These are phyloP conservation scores for Timandra comae DNA, from an alignment of 2,888 invertebrate genomes.

Conservation along the genomic window DNA sequence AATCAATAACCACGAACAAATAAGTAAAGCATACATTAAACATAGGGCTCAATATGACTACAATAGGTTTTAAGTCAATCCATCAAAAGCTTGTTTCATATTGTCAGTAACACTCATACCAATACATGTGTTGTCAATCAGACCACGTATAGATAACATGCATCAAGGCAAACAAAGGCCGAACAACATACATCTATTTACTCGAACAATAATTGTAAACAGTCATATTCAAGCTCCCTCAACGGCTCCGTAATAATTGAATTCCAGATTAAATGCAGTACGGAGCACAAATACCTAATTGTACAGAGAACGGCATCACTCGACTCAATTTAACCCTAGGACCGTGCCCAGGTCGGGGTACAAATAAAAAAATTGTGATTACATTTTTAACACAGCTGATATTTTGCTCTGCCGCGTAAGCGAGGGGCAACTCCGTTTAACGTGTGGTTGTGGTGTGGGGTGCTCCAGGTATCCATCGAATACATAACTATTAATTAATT, in stretches of 20 bases:
- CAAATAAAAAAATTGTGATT: no score
- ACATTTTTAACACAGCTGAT: no score
- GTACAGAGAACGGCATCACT: no score
- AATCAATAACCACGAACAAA: no score
- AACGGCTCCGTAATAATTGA: conserved; percentile 3
- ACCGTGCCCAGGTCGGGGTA: no score
- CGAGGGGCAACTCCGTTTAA: no score
- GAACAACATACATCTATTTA: background rate
- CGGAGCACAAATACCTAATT: background rate
- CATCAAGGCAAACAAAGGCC: conserved; percentile 4
- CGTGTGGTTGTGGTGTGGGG: no score
- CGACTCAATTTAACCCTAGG: no score
- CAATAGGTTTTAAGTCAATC: conserved; percentile 48
- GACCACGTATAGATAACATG: conserved; percentile 4
- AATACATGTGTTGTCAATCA: conserved; percentile 3
- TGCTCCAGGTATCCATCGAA: no score
- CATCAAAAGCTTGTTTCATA: conserved; percentile 33
- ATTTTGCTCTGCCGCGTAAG: no score
- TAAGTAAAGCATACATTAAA: conserved; percentile 1
- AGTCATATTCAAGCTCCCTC: background rate
- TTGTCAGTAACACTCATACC: no score
- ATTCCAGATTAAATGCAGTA: conserved; percentile 1
- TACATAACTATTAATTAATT: no score
- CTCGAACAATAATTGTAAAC: conserved; percentile 5
- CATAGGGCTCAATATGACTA: conserved; percentile 24